phyloP scores from a whole-genome alignment of 2,113 vertebrate species.

The Regulus satrapa region DNA sequence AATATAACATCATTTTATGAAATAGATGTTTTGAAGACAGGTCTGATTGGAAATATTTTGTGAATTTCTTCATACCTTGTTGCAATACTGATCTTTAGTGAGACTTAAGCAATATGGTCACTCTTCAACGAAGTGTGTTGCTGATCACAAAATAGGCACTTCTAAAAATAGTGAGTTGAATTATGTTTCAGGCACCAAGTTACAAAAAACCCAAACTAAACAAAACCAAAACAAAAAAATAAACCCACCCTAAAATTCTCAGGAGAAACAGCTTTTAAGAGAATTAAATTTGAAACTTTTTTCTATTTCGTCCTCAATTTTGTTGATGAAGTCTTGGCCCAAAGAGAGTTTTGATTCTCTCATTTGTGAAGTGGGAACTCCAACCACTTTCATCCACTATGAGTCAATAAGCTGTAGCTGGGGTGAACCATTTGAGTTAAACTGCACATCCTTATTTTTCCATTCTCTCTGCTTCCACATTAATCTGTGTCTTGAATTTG shows the following conservation, averaged over 20 bases:
- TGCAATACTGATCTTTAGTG: not conserved
- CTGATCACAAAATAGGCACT: not conserved
- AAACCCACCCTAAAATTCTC: not conserved
- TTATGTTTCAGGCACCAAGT: not conserved
- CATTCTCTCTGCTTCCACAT: not conserved
- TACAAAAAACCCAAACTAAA: not conserved
- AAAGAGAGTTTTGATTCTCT: not conserved
- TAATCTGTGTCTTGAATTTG: not conserved
- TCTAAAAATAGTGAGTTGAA: not conserved
- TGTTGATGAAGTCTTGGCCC: not conserved
- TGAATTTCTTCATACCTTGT: not conserved
- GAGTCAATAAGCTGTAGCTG: not conserved
- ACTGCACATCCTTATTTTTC: not conserved
- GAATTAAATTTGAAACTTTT: not conserved
- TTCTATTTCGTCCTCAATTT: not conserved
- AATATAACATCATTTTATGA: conserved; percentile 3
- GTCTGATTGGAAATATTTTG: not conserved
- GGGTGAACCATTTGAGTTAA: not conserved
- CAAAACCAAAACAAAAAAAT: not conserved
- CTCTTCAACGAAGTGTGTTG: not conserved
- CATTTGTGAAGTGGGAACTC: not conserved
- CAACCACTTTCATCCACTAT: not conserved
- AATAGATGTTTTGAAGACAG: not conserved
- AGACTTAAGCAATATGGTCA: not conserved
- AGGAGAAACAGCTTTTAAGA: not conserved